Base-by-base conservation (phyloP, 35 echinoderm and acorn worm genomes). In the Apostichopus californicus region DNA sequence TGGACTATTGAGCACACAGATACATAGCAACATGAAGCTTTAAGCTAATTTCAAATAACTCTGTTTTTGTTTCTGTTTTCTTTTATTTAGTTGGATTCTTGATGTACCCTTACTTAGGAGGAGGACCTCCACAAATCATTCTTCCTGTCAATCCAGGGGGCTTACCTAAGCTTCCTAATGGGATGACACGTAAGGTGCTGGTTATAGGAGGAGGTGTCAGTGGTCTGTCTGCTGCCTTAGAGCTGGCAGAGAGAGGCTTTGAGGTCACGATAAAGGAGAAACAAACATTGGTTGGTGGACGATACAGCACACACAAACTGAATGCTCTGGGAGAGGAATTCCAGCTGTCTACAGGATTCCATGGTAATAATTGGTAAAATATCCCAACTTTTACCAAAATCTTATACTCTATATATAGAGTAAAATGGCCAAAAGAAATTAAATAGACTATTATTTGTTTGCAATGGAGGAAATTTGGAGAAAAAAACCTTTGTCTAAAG, bases 161-260 rank as follows among this genome's bases (percentile, higher is more conserved):
- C 28, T 87, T 75, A 7, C 58, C 73, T 4, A 77, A 9, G 22
- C 79, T 98, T 9, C 86, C 93, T 18, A 18, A 78, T 21, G 97
- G 93, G 68, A 91, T 94, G 18, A 72, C 72, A 15, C 94, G 84
- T 55, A 91, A 83, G 17, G 97, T 98, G 5, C 75, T 98, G 6
- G 14, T 86, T 17, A 12, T 81, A 87, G 95, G 96, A 10, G 96
- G 93, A 5, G 96, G 96, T 23, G 81, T 97, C 54, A 93, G 91
- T 6, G 94, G 96, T 24, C 78, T 97, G 25, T 92, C 96, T 24
- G 93, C 96, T 56, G 96, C 96, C 13, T 85, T 95, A 59, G 93
- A 97, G 56, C 87, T 97, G 59, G 93, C 93, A 2, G 93, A 97
- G 63, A 92, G 93, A 15, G 96, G 93, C 26, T 95, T 93, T 88